Evolutionary conservation across 2,888 invertebrate species (phyloP).

Genomic region (Oscheius sp.): DNA sequence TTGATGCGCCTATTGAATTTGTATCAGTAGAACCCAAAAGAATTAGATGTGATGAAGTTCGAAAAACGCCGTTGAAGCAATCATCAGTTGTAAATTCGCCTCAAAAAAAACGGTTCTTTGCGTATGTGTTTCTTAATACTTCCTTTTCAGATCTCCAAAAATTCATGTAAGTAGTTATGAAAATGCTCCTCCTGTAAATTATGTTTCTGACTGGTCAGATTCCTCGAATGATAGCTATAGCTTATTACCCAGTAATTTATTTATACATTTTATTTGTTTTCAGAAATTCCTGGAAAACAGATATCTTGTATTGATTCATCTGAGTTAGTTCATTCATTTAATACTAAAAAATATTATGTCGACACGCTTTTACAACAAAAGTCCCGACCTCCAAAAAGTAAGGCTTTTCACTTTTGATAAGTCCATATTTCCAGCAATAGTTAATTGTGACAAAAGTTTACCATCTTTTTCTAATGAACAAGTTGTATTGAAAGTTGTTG

Average conservation of each 20-base stretch:
- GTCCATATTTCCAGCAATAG: background rate
- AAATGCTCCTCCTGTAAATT: background rate
- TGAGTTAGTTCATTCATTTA: background rate
- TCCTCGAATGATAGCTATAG: background rate
- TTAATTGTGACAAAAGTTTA: conserved; percentile 23
- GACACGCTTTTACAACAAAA: background rate
- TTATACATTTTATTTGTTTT: background rate
- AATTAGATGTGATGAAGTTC: background rate
- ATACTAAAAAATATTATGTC: background rate
- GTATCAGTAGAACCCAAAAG: background rate
- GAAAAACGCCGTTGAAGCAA: background rate
- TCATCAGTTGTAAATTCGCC: background rate
- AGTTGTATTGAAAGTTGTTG: conserved; percentile 30
- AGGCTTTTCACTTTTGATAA: too few relatives aligned
- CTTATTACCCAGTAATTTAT: background rate
- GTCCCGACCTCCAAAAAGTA: background rate
- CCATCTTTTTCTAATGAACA: conserved; percentile 29
- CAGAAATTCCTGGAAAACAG: background rate
- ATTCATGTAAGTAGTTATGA: background rate
- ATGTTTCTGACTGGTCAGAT: conserved; percentile 20
- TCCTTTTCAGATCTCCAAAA: background rate
- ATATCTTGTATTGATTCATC: background rate
- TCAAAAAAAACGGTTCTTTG: conserved; percentile 1
- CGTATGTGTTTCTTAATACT: background rate
- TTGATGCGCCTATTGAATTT: conserved; percentile 22